phyloP scores from a whole-genome alignment of 2,888 invertebrate genomes.

The Linnaemya vulpina region DNA sequence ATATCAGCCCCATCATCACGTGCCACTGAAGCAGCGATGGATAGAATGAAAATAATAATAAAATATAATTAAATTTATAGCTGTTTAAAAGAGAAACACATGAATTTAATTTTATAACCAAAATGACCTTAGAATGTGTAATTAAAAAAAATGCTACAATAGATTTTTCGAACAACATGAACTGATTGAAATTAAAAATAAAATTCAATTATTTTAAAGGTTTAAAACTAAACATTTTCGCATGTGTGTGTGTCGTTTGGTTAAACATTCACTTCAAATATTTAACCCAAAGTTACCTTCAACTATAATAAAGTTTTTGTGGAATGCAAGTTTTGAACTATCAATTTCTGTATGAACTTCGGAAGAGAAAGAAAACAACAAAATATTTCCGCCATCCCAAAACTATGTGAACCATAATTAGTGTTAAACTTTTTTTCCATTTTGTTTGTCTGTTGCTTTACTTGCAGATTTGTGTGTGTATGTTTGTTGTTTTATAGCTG shows the following conservation, averaged over 20 bases:
- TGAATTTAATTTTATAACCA: constrained; percentile 53
- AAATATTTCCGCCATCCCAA: constrained; percentile 46
- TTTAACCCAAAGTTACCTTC: not conserved
- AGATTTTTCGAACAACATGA: not conserved
- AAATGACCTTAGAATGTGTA: constrained; percentile 53
- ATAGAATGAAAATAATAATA: constrained; percentile 40
- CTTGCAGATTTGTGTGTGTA: not conserved
- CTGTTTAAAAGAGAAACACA: constrained; percentile 25
- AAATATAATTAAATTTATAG: constrained; percentile 65
- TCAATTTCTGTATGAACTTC: constrained; percentile 10
- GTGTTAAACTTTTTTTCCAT: constrained; percentile 57
- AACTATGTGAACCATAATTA: constrained; percentile 65
- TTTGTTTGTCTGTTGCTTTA: not conserved
- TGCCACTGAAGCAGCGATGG: constrained; percentile 18
- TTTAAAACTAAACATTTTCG: not conserved
- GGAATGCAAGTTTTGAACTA: constrained; percentile 1
- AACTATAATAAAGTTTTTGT: constrained; percentile 13
- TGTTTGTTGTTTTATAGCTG: not conserved
- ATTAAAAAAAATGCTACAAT: constrained; percentile 6
- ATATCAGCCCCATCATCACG: constrained; percentile 58
- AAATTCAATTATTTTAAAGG: constrained; percentile 24
- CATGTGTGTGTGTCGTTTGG: not conserved
- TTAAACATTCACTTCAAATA: constrained; percentile 22
- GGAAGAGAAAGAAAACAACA: constrained; percentile 21
- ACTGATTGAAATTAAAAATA: not conserved